Base-by-base conservation (phyloP, 2,797 vertebrate genomes). In the Poecilia wingei region DNA sequence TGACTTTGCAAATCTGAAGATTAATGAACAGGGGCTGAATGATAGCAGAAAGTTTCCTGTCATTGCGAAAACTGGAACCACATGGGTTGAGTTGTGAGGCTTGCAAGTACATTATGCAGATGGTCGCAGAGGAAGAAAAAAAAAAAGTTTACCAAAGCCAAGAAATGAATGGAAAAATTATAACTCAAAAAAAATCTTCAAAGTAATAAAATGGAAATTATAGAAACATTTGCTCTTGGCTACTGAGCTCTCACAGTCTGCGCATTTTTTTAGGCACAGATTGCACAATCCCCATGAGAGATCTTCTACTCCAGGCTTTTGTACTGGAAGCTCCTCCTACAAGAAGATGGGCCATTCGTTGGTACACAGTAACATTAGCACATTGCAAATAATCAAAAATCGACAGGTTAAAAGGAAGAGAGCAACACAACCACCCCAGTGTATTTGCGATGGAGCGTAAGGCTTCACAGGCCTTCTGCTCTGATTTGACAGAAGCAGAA, bases 41-140 rank as follows among this genome's bases (percentile, higher is more conserved):
- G 80, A 81, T 64, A 81, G 81, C 28, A 8, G 53, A 20, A 69
- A 75, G 45, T 79, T 31, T 73, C 74, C 72, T 69, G 57, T 70
- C 75, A 69, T 31, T 61, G 36, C 2, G n/a, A 71, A 59, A 82
- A 76, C 84, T 14, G 22, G 57, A 82, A 28, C 33, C n/a, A n/a
- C 22, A 28, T 45, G 25, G 10, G 41, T 16, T 45, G 41, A 22
- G 47, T 76, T 75, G 16, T 74, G 39, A 39, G 68, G n/a, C 51
- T 53, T 53, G 22, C 22, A n/a, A 64, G 64, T 69, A 64, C 5
- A 73, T 68, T 79, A 28, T 57, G 53, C 3, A 57, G 25, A 28
- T 57, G 53, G n/a, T 57, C 28, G 22, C 22, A 53, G 6, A 9
- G 20, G n/a, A n/a, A 57, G 45, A 14, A n/a, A n/a, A 55, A n/a